Percentiles rank a stretch among this genome's conserved stretches.
Evolutionary conservation across 2,113 vertebrate species (phyloP).

Genomic region (Misgurnus anguillicaudatus): DNA sequence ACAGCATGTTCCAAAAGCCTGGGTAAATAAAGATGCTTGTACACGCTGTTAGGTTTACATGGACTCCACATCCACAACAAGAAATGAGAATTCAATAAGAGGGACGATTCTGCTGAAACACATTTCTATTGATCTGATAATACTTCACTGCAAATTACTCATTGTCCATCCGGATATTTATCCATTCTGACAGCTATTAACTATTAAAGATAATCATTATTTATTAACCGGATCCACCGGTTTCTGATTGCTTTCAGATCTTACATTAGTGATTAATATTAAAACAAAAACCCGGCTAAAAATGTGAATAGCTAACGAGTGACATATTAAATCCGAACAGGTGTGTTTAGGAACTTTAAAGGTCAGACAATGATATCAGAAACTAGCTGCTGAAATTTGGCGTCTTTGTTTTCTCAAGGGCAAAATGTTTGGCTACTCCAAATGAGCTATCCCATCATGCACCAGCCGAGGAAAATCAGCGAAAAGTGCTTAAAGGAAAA

Average conservation of each 20-base stretch:
- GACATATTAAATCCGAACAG: slow-evolving; percentile 31
- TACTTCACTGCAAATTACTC: slow-evolving; percentile 33
- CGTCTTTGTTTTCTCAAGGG: slow-evolving; percentile 54
- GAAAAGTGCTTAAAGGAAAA: slow-evolving; percentile 53
- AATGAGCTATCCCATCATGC: slow-evolving; percentile 43
- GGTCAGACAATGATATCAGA: slow-evolving; percentile 31
- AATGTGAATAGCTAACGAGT: slow-evolving; percentile 14
- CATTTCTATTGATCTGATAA: slow-evolving; percentile 29
- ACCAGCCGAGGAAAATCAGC: slow-evolving; percentile 25
- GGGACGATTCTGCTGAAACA: slow-evolving; percentile 29
- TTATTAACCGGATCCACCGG: slow-evolving; percentile 21
- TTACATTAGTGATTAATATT: slow-evolving; percentile 41
- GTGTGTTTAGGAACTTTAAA: slow-evolving; percentile 37
- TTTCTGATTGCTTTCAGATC: slow-evolving; percentile 35
- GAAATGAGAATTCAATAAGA: slow-evolving; percentile 18
- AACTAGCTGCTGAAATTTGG: slow-evolving; percentile 39
- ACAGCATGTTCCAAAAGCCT: slow-evolving; percentile 20
- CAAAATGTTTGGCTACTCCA: slow-evolving; percentile 47
- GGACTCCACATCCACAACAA: background rate
- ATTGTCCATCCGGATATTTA: slow-evolving; percentile 35
- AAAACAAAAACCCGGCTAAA: slow-evolving; percentile 31
- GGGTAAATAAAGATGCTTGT: slow-evolving; percentile 38
- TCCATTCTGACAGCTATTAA: slow-evolving; percentile 50
- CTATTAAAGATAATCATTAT: slow-evolving; percentile 54
- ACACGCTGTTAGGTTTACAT: slow-evolving; percentile 27